Percentiles rank a stretch among this genome's conserved stretches.
Conservation (phyloP, 92 coral and sea anemone species). For the Siderastrea siderea region DNA sequence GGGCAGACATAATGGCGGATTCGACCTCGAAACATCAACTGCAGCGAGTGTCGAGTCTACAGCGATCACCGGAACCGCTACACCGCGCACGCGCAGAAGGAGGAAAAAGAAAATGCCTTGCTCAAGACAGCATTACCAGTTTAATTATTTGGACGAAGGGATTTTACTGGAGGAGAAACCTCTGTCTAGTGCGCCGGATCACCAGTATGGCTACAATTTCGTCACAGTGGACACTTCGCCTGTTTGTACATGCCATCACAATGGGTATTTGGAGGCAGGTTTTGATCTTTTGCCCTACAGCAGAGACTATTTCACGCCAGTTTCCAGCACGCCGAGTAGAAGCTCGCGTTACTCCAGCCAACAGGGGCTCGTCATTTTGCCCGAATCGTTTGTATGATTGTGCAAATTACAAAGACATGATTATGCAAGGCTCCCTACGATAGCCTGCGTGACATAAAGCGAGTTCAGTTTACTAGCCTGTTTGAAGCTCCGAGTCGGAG, state of each 20-base stretch:
- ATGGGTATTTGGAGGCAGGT: conserved; percentile 38
- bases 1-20: conserved; percentile 15
- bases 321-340: conserved; percentile 28
- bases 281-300: conserved; percentile 70
- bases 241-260: conserved; percentile 74
- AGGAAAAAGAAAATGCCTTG: conserved; percentile 97
- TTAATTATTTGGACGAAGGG: conserved; percentile 91
- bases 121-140: conserved; percentile 81
- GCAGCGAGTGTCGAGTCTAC: conserved; percentile 35
- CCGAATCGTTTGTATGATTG: conserved; percentile 88
- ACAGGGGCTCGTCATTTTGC: conserved; percentile 51
- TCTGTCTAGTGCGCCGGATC: conserved; percentile 62
- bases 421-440: no score
- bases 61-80: conserved; percentile 25
- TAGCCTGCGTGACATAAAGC: no score
- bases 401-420: neutral
- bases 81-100: conserved; percentile 66
- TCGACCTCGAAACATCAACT: conserved; percentile 35
- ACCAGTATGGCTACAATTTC: conserved; percentile 76
- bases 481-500: no score
- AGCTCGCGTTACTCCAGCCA: neutral
- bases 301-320: conserved; percentile 70
- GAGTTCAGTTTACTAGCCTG: neutral
- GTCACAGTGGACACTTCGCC: conserved; percentile 90
- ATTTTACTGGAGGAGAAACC: conserved; percentile 92